A percentile compares a stretch with the other conserved stretches of the same genome.
phyloP scores from a whole-genome alignment of 53 echinoderm and acorn worm genomes.

The Mesocentrotus franciscanus region DNA sequence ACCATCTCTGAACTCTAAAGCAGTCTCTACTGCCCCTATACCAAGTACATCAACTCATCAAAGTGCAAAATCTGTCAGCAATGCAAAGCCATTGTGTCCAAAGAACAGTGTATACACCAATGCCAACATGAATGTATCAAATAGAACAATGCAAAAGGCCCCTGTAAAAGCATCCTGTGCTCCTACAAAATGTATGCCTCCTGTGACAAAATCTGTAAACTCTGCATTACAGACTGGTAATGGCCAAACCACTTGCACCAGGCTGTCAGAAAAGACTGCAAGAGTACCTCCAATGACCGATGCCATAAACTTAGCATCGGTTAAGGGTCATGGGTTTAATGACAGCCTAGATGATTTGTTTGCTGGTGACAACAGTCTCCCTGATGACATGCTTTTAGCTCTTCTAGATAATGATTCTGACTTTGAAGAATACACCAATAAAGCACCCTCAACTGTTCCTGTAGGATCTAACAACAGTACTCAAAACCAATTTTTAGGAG shows the following conservation, averaged over 20 bases:
- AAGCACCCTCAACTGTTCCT: conserved; percentile 3
- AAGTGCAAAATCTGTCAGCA: conserved; percentile 6
- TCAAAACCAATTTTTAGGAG: neutral
- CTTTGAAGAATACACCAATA: conserved; percentile 41
- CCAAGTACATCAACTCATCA: conserved; percentile 26
- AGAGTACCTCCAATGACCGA: conserved; percentile 42
- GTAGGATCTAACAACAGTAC: neutral
- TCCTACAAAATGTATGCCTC: neutral
- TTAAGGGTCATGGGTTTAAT: neutral
- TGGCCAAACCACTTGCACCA: neutral
- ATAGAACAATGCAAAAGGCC: neutral
- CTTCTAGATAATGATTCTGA: conserved; percentile 69
- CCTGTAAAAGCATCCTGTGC: neutral
- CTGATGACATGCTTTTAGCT: conserved; percentile 65
- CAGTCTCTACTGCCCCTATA: neutral
- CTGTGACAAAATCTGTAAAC: neutral
- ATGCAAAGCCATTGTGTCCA: neutral
- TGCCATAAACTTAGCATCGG: neutral
- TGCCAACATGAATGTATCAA: neutral
- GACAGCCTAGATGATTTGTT: conserved; percentile 65
- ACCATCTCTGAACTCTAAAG: neutral
- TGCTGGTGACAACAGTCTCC: conserved; percentile 62
- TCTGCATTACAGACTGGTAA: neutral
- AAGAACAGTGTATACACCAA: neutral
- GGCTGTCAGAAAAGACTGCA: neutral